phyloP scores from a whole-genome alignment of 2,797 vertebrate genomes.

The Tokudaia muenninki region DNA sequence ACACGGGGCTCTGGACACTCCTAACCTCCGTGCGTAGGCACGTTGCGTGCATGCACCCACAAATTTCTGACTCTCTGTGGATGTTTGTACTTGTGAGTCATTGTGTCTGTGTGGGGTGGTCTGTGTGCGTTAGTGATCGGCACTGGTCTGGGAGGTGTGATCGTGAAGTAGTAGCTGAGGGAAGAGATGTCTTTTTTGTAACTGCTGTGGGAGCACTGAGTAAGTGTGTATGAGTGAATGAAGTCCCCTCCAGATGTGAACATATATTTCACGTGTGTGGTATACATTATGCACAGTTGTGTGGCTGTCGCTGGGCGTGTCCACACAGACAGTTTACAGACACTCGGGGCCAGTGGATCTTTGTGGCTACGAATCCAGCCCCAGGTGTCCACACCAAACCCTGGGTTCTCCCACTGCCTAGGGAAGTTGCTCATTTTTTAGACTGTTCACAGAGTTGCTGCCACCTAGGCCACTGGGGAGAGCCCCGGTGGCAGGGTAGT shows the following conservation, averaged over 20 bases:
- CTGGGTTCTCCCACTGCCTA: background rate
- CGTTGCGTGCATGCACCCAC: conserved; percentile 58
- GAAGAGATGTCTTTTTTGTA: background rate
- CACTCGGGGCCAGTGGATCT: background rate
- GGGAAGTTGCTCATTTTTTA: background rate
- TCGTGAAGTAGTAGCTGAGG: background rate
- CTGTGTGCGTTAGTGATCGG: background rate
- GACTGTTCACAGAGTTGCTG: background rate
- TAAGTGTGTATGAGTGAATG: background rate
- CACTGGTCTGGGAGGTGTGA: background rate
- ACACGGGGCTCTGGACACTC: conserved; percentile 71
- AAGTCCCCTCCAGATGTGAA: background rate
- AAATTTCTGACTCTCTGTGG: background rate
- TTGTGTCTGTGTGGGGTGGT: background rate
- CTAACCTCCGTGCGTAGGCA: conserved; percentile 43
- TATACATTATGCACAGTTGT: background rate
- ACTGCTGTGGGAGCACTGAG: background rate
- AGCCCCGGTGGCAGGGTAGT: background rate
- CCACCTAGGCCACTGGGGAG: background rate
- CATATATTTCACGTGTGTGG: background rate
- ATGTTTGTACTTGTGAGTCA: conserved; percentile 57
- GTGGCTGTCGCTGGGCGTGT: background rate
- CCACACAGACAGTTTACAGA: background rate
- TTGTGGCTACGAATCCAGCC: background rate
- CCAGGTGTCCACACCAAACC: background rate